Evolutionary conservation across 1,140 invertebrate species (phyloP).

Genomic region (Drosophila burlai): DNA sequence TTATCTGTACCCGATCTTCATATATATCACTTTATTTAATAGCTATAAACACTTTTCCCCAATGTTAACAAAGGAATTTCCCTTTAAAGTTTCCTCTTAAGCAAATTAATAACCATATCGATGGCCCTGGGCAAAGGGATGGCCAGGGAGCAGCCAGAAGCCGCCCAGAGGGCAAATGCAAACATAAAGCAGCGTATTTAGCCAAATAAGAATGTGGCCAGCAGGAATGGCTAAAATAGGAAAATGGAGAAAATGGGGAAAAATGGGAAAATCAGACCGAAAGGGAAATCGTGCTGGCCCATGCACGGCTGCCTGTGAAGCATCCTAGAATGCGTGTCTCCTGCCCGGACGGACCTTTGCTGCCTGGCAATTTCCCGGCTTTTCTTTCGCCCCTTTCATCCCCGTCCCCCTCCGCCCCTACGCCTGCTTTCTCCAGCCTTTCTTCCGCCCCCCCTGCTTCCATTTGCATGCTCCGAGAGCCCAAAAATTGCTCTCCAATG

Average conservation of each 20-base stretch:
- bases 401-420: no score
- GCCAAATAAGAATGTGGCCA: conserved; percentile 30
- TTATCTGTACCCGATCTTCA: not conserved
- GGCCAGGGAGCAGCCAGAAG: not conserved
- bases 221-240: not conserved
- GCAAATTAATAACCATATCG: conserved; percentile 2
- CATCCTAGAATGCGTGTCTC: conserved; percentile 19
- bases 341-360: not conserved
- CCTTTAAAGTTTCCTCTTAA: not conserved
- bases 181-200: conserved; percentile 42
- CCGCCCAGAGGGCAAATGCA: conserved; percentile 17
- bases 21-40: not conserved
- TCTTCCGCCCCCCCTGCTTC: conserved; percentile 6
- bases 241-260: conserved; percentile 9
- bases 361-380: conserved; percentile 24
- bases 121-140: not conserved
- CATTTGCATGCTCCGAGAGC: conserved; percentile 60
- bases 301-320: conserved; percentile 36
- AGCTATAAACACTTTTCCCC: no score
- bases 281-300: conserved; percentile 16
- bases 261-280: conserved; percentile 9
- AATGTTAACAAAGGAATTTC: not conserved
- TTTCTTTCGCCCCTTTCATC: not conserved
- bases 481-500: conserved; percentile 70
- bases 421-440: not conserved